A percentile compares a stretch with the other conserved stretches of the same genome.
Evolutionary conservation across 2,797 vertebrate genomes (phyloP).

Genomic region (Sebastes nivosus): DNA sequence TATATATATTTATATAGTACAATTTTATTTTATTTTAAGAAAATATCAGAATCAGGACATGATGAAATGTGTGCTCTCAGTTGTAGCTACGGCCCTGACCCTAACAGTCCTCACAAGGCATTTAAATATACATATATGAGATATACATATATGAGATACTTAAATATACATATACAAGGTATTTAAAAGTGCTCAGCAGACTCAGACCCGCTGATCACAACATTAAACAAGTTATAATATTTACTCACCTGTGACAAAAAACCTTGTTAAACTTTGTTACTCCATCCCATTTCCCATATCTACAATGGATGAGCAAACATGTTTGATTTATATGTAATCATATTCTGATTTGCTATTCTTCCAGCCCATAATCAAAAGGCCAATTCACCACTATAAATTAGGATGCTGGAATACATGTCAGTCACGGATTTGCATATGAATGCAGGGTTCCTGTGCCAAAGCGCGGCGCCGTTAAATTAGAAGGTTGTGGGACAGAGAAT

Average conservation of each 20-base stretch:
- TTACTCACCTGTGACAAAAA: slow-evolving; percentile 14
- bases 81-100: neutral
- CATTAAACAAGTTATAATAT: neutral
- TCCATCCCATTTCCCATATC: neutral
- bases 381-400: slow-evolving; percentile 9
- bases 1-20: too few relatives aligned
- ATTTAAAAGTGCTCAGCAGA: neutral
- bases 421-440: slow-evolving; percentile 43
- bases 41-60: too few relatives aligned
- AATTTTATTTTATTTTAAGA: too few relatives aligned
- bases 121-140: neutral
- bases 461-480: neutral
- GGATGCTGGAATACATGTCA: slow-evolving; percentile 17
- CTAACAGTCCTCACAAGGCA: neutral
- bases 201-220: neutral
- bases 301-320: slow-evolving; percentile 1
- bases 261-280: neutral
- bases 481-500: neutral
- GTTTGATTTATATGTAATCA: slow-evolving; percentile 40
- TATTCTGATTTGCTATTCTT: slow-evolving; percentile 45
- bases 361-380: slow-evolving; percentile 25
- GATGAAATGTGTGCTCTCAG: neutral
- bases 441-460: slow-evolving; percentile 10
- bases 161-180: neutral
- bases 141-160: neutral